These are phyloP conservation scores for Sciurus carolinensis DNA, from an alignment of 2,797 vertebrate genomes.

Conservation along the genomic window DNA sequence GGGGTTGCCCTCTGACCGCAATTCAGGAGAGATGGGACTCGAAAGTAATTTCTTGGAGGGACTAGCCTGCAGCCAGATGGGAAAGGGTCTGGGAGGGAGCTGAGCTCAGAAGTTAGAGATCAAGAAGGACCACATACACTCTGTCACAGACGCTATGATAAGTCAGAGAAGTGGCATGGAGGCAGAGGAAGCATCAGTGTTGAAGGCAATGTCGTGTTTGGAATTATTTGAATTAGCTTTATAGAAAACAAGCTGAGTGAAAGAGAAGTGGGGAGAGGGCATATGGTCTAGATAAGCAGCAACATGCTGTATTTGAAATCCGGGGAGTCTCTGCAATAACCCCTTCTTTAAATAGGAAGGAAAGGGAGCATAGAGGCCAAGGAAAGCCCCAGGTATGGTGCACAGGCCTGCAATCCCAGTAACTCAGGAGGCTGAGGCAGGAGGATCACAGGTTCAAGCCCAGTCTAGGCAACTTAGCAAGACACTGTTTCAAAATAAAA, in stretches of 20 bases:
- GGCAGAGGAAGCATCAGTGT: neutral
- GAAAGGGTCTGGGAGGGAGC: conserved; percentile 33
- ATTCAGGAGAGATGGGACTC: conserved; percentile 62
- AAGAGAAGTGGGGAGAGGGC: neutral
- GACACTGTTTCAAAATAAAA: neutral
- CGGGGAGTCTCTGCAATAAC: neutral
- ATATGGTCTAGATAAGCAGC: neutral
- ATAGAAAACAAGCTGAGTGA: neutral
- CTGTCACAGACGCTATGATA: neutral
- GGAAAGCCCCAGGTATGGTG: no score
- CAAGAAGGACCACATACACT: neutral
- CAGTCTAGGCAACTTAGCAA: neutral
- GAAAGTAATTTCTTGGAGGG: conserved; percentile 54
- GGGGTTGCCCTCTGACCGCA: conserved; percentile 64
- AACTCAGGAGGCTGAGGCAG: neutral
- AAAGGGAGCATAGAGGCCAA: neutral
- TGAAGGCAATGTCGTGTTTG: neutral
- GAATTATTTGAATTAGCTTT: neutral
- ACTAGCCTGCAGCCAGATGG: conserved; percentile 20
- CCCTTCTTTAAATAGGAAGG: conserved; percentile 27
- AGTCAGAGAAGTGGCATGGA: neutral
- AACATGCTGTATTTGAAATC: neutral
- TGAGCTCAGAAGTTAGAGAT: neutral
- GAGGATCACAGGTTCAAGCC: neutral
- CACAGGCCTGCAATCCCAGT: neutral